Base-by-base conservation (phyloP, 2,113 vertebrate species). In the Rhinogobius similis region DNA sequence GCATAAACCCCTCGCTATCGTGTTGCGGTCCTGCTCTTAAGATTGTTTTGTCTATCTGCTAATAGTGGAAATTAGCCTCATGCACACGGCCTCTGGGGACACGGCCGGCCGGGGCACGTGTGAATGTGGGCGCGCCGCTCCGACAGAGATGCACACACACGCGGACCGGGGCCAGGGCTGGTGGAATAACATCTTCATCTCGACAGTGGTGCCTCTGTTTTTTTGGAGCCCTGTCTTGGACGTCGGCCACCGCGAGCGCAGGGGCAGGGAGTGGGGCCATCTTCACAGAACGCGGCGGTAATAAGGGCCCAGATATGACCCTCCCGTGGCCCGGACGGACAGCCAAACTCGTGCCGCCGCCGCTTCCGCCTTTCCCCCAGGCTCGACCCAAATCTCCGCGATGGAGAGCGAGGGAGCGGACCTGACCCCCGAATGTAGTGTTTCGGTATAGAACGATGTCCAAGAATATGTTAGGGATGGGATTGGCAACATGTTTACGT, bases 171-270 rank as follows among this genome's bases (percentile, higher is more conserved):
- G 71, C 71, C 79, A 81, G 78, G 75, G 81, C 71, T 55, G 67
- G 84, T 84, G 83, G 87, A 92, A 88, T 88, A 89, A 91, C 88
- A 87, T 92, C 91, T 92, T 91, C 85, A 90, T 92, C 85, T 88
- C 83, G 91, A 92, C 90, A 93, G 90, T 90, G 89, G 81, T 82
- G 65, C 73, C 77, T 91, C 91, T 92, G 92, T 92, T 85, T 93
- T 86, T 90, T 87, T 87, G 86, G 89, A 90, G 83, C 87, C 82
- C 85, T 79, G 81, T 82, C 82, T 90, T 93, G 92, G 91, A 90
- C 50, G 68, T 67, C 76, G 4, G 86, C 82, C 91, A n/a, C n/a
- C 8, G 9, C 89, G 90, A 88, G 73, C 82, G 66, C 84, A 65
- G 78, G 85, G 78, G 86, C 77, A 87, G 82, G 77, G 86, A 88